A percentile compares a stretch with the other conserved stretches of the same genome.
phyloP scores from a whole-genome alignment of 2,797 vertebrate species.

The Antrozous pallidus region DNA sequence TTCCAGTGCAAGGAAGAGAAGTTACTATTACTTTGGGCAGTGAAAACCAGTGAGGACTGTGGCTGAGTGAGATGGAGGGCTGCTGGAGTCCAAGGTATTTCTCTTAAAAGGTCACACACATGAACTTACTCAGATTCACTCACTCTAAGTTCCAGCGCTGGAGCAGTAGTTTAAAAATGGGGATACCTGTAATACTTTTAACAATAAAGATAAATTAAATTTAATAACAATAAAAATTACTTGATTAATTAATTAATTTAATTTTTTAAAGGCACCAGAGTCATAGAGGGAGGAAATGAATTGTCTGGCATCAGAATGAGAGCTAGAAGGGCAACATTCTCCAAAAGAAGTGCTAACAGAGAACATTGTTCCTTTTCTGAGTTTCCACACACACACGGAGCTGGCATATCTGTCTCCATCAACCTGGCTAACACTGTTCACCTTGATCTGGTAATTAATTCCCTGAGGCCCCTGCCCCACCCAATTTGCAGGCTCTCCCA shows the following conservation, averaged over 20 bases:
- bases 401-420: not conserved
- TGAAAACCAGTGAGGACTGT: not conserved
- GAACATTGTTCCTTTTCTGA: not conserved
- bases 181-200: too few species aligned
- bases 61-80: not conserved
- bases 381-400: not conserved
- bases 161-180: not conserved
- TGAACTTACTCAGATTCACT: not conserved
- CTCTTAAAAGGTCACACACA: not conserved
- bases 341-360: not conserved
- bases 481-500: not conserved
- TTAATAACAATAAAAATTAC: too few species aligned
- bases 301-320: not conserved
- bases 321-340: not conserved
- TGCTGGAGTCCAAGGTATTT: not conserved
- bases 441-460: not conserved
- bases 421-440: not conserved
- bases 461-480: not conserved
- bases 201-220: too few species aligned
- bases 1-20: not conserved
- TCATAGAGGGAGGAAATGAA: not conserved
- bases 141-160: not conserved
- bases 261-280: not conserved
- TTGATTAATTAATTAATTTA: too few species aligned
- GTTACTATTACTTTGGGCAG: not conserved